Percentiles rank a stretch among this genome's conserved stretches.
These are phyloP conservation scores for Hafferia zeledoni DNA, from an alignment of 2,797 vertebrate species.

Conservation along the genomic window DNA sequence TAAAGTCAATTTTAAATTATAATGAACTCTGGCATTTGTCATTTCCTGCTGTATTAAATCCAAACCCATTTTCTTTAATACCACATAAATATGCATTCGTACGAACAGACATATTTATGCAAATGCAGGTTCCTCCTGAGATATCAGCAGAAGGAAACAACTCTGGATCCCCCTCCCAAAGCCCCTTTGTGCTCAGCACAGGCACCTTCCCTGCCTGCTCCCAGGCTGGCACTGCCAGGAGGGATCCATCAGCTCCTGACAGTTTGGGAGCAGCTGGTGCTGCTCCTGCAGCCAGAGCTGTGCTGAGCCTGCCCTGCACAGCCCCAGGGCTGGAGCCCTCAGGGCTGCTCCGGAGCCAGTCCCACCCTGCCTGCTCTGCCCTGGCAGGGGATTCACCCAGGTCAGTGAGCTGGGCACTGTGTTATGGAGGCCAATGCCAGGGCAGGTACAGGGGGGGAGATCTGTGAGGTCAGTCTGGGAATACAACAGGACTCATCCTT, in stretches of 20 bases:
- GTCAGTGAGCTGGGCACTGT: not conserved
- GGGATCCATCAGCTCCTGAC: not conserved
- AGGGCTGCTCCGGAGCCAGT: not conserved
- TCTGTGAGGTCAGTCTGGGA: rapidly evolving
- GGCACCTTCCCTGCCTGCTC: not conserved
- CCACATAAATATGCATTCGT: constrained; percentile 43
- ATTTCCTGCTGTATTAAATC: constrained; percentile 43
- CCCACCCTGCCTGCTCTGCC: too few species aligned
- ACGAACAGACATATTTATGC: constrained; percentile 44
- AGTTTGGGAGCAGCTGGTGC: not conserved
- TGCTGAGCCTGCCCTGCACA: not conserved
- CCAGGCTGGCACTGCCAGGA: not conserved
- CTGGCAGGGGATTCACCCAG: too few species aligned
- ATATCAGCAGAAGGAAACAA: not conserved
- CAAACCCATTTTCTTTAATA: constrained; percentile 53
- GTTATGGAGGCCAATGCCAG: rapidly evolving
- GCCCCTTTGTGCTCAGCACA: not conserved
- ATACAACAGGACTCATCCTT: not conserved
- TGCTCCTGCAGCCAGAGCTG: not conserved
- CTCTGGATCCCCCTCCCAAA: not conserved
- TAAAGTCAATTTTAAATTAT: constrained; percentile 49
- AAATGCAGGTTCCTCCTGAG: constrained; percentile 38
- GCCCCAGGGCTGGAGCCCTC: not conserved
- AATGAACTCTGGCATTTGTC: constrained; percentile 22
- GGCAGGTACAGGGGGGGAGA: not conserved